Percentiles rank a stretch among this genome's conserved stretches.
phyloP scores from a whole-genome alignment of 23 tunicate species.

The Corella eumyota region DNA sequence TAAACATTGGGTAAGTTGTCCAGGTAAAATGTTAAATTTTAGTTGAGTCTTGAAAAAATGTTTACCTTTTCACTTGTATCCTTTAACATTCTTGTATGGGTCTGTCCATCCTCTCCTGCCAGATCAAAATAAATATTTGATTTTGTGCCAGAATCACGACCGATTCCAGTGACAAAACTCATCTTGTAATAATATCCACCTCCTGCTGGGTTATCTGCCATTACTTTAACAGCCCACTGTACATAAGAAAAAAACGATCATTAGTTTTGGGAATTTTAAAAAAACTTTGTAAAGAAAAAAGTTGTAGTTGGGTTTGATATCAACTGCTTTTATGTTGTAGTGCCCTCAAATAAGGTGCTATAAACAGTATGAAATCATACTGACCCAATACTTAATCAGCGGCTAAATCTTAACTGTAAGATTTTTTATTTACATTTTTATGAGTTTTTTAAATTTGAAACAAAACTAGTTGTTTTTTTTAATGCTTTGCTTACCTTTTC shows the following conservation, averaged over 20 bases:
- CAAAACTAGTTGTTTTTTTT: background rate
- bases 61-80: conserved; percentile 10
- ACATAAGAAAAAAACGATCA: background rate
- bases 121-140: conserved; percentile 14
- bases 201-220: conserved; percentile 7
- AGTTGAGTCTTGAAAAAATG: background rate
- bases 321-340: no score
- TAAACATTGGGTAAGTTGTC: no score
- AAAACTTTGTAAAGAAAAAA: no score
- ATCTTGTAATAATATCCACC: conserved; percentile 29
- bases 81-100: conserved; percentile 1
- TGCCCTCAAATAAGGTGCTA: no score
- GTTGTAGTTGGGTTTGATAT: no score
- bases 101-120: conserved; percentile 25
- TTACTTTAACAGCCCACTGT: conserved; percentile 26
- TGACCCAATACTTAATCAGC: no score
- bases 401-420: no score
- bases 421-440: no score
- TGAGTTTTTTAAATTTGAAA: background rate
- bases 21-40: background rate
- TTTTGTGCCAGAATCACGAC: conserved; percentile 15
- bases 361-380: no score
- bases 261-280: no score
- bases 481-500: conserved; percentile 10
- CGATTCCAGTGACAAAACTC: conserved; percentile 36